phyloP scores from a whole-genome alignment of 2,888 invertebrate genomes.

The Drosophila fungiperda region DNA sequence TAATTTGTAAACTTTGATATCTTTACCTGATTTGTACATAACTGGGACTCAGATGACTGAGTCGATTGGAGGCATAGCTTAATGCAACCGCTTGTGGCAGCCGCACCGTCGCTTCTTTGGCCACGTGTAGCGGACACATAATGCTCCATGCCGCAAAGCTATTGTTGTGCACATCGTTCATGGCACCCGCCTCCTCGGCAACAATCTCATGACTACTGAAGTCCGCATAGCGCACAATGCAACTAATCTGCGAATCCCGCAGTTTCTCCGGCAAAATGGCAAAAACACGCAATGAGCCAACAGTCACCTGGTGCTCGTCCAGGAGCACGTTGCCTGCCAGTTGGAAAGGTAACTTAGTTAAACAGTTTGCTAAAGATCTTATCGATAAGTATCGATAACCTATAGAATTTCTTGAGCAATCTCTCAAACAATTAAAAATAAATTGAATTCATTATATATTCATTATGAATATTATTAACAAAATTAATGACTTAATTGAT shows the following conservation, averaged over 20 bases:
- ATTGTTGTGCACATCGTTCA: conserved; percentile 86
- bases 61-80: conserved; percentile 74
- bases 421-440: background rate
- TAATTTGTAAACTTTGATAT: rapidly evolving
- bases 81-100: conserved; percentile 82
- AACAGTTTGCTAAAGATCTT: background rate
- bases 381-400: background rate
- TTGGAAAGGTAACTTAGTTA: background rate
- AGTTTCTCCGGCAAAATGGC: conserved; percentile 75
- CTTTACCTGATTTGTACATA: conserved; percentile 82
- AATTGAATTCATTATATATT: background rate
- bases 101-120: conserved; percentile 32
- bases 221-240: conserved; percentile 79
- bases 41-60: conserved; percentile 81
- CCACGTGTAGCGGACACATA: conserved; percentile 81
- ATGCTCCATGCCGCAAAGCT: conserved; percentile 85
- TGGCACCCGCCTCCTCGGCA: conserved; percentile 83
- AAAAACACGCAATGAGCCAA: conserved; percentile 80
- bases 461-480: background rate
- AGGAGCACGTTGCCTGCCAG: conserved; percentile 50
- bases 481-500: background rate
- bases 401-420: background rate
- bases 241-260: conserved; percentile 68
- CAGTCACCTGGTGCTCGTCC: conserved; percentile 48
- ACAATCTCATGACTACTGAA: conserved; percentile 70